phyloP scores from a whole-genome alignment of 2,888 invertebrate species.

The Caenorhabditis sinica region DNA sequence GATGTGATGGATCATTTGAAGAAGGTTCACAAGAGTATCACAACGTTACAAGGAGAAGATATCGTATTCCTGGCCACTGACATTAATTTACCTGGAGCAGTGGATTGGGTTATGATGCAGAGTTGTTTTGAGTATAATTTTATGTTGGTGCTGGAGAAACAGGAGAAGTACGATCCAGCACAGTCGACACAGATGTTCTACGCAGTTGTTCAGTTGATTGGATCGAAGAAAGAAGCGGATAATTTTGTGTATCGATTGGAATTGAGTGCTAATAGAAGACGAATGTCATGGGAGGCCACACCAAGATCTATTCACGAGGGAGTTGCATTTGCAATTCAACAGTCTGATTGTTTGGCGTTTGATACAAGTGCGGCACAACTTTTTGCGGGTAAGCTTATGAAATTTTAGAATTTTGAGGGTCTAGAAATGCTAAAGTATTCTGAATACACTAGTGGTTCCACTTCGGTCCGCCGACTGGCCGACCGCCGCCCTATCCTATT shows the following conservation, averaged over 20 bases:
- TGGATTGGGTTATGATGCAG: slow-evolving; percentile 93
- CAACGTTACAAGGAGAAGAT: slow-evolving; percentile 98
- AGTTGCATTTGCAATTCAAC: slow-evolving; percentile 95
- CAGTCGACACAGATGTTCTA: slow-evolving; percentile 86
- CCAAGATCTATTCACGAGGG: slow-evolving; percentile 99
- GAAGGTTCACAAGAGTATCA: slow-evolving; percentile 94
- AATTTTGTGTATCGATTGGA: slow-evolving; percentile 98
- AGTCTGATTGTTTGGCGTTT: slow-evolving; percentile 98
- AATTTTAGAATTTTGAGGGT: background rate
- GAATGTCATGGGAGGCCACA: slow-evolving; percentile 99
- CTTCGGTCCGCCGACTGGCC: no score
- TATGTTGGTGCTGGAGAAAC: slow-evolving; percentile 92
- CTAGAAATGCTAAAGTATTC: no score
- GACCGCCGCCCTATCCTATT: no score
- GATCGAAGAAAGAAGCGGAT: slow-evolving; percentile 98
- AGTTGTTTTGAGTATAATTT: slow-evolving; percentile 99
- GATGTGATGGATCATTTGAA: slow-evolving; percentile 99
- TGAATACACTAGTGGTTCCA: no score
- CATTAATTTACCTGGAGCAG: slow-evolving; percentile 94
- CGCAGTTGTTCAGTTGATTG: slow-evolving; percentile 99
- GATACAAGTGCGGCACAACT: slow-evolving; percentile 98
- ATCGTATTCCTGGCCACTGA: slow-evolving; percentile 99
- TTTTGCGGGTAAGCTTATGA: slow-evolving; percentile 88
- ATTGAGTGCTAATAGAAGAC: slow-evolving; percentile 94
- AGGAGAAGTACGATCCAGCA: slow-evolving; percentile 92